Evolutionary conservation across 2,888 invertebrate genomes (phyloP).

Genomic region (Drosophila multiciliata): DNA sequence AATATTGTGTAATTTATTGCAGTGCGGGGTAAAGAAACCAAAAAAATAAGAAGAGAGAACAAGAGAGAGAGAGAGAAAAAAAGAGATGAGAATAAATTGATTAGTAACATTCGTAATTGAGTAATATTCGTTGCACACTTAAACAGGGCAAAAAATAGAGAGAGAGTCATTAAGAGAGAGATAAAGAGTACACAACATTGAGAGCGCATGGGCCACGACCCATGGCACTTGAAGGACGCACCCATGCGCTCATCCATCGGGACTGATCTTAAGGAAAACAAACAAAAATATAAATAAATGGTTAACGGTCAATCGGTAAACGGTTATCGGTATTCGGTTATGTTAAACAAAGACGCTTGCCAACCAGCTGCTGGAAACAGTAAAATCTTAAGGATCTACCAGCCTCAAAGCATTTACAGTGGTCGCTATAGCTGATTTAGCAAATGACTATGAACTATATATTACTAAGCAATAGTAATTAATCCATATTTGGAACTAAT

Average conservation of each 20-base stretch:
- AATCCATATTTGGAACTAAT: neutral
- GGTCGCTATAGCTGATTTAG: neutral
- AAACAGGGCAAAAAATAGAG: constrained; percentile 20
- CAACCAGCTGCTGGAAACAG: neutral
- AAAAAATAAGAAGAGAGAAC: constrained; percentile 32
- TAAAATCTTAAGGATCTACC: neutral
- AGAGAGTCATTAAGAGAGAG: constrained; percentile 17
- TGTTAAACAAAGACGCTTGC: constrained; percentile 18
- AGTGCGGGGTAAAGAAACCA: constrained; percentile 51
- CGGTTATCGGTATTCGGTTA: constrained; percentile 17
- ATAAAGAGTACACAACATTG: constrained; percentile 46
- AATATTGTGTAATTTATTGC: constrained; percentile 35
- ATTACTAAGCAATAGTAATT: neutral
- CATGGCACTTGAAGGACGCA: constrained; percentile 60
- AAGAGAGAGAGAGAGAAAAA: constrained; percentile 43
- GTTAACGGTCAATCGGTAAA: constrained; percentile 30
- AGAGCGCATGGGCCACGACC: constrained; percentile 68
- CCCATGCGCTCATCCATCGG: constrained; percentile 71
- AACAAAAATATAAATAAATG: constrained; percentile 63
- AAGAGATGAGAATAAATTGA: constrained; percentile 66
- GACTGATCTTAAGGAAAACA: constrained; percentile 70
- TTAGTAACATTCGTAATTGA: constrained; percentile 67
- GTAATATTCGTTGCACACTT: constrained; percentile 43
- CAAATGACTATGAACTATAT: neutral
- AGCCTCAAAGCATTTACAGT: neutral